phyloP scores from a whole-genome alignment of 2,888 invertebrate species.

The Scaptomyza polygonia region DNA sequence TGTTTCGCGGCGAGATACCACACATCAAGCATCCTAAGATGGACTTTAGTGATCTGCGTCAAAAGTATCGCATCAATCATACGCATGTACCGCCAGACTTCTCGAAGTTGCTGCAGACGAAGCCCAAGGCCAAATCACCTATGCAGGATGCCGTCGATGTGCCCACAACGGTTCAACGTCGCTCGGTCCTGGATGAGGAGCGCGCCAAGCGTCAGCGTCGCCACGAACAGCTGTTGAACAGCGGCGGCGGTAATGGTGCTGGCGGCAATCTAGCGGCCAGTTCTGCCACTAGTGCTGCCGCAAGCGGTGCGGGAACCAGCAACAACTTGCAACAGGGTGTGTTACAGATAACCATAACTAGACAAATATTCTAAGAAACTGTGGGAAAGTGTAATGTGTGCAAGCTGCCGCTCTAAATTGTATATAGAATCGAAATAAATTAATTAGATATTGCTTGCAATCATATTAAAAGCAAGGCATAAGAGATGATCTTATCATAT shows the following conservation, averaged over 20 bases:
- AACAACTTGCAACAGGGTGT: conserved; percentile 60
- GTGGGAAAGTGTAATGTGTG: conserved; percentile 9
- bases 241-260: conserved; percentile 30
- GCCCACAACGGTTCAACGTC: conserved; percentile 77
- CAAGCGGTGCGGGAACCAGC: conserved; percentile 6
- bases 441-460: not conserved
- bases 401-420: conserved; percentile 22
- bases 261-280: not conserved
- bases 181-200: conserved; percentile 83
- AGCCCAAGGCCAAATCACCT: conserved; percentile 82
- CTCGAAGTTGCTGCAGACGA: conserved; percentile 82
- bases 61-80: conserved; percentile 81
- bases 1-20: conserved; percentile 96
- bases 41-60: conserved; percentile 85
- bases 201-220: conserved; percentile 83
- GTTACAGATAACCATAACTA: conserved; percentile 63
- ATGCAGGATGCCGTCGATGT: conserved; percentile 83
- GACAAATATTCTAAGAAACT: conserved; percentile 15
- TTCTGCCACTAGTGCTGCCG: not conserved
- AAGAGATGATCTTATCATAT: not conserved
- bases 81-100: conserved; percentile 82
- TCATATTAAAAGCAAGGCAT: not conserved
- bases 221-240: conserved; percentile 75
- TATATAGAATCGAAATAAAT: conserved; percentile 14
- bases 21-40: conserved; percentile 90